Base-by-base conservation (phyloP, 1,140 invertebrate genomes). In the Akabosia matsudoensis region DNA sequence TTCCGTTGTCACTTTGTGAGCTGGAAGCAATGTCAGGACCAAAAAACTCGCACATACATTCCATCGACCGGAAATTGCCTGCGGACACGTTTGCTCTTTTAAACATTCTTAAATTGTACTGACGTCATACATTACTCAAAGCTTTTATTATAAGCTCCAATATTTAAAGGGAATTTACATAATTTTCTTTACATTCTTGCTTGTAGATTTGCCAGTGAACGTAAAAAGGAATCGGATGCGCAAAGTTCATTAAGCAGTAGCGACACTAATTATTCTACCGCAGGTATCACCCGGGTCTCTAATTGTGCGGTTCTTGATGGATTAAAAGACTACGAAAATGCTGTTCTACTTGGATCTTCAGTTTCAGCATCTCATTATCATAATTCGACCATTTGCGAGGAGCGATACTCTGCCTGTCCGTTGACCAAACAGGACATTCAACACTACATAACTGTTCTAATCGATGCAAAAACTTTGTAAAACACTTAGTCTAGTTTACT, bases 371-470 rank as follows among this genome's bases (percentile, higher is more conserved):
- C 30, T 30, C 52, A 61, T 24, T 76, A 56, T 72, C 28, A 1
- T 26, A 76, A 76, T 76, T 76, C 75, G 0, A 54, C 75, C 3
- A 30, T 71, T 33, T 76, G 75, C 61, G 24, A 45, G 16, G 28
- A 34, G 2, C 33, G 51, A 3, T 76, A 54, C 31, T 37, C 45
- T 24, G 51, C 30, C 10, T 76, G 75, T 72, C 70, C 75, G 16
- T 34, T 76, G 14, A 56, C 75, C 1, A 52, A 56, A 71, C 37
- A 76, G 22, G 75, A 76, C 22, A 61, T 76, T 24, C n/a, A 51
- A 13, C 51, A 76, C 1, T 76, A 76, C 24, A 45, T 76, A 1
- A 34, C 30, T 14, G 10, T 76, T n/a, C 24, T 76, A 4, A 56
- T 72, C 56, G 7, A 22, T 13, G 70, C 75, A 22, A 70, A 76